Base-by-base conservation (phyloP, 2,113 vertebrate species). In the Varanus salvator region DNA sequence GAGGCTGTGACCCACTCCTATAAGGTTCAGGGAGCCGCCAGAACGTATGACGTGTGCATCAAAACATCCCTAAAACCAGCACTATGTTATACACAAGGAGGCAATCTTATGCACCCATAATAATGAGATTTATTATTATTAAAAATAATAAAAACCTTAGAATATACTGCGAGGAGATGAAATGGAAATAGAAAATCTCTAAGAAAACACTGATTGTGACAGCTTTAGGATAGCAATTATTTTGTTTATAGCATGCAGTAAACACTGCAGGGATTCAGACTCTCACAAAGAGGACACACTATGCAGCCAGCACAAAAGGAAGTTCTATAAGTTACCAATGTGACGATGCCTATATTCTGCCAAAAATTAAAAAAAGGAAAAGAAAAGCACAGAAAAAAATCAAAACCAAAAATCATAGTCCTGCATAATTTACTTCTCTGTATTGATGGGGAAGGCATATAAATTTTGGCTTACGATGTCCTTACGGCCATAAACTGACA, bases 71-170 rank as follows among this genome's bases (percentile, higher is more conserved):
- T 60, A 92, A 89, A 89, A 17, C 38, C 34, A 44, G 52, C 91
- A 71, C 8, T 91, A 86, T 89, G 21, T 80, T 91, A 90, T 8
- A 15, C 93, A 87, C 81, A 91, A 93, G 84, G 54, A 66, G 3
- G 44, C 71, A 88, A 25, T 87, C 85, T 82, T 86, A 34, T 76
- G 89, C 69, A 87, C 44, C 68, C 88, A 84, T 66, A 92, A 86
- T 85, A 91, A 95, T 90, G 60, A 92, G 91, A 96, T 95, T 94
- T 94, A 95, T 93, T 92, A 88, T 84, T 93, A 95, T 92, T 95
- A 94, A 96, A 95, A 95, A 93, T 93, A 95, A 94, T 94, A 93
- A 92, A 95, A 95, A 78, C 44, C 50, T 54, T 77, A 86, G 27
- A 93, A 91, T 0, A 1, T 50, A 92, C 91, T 90, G 66, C 76